Evolutionary conservation across 2,888 invertebrate species (phyloP), one percentile per base, ranked within the genome.

Genomic region (Helleia helle): DNA sequence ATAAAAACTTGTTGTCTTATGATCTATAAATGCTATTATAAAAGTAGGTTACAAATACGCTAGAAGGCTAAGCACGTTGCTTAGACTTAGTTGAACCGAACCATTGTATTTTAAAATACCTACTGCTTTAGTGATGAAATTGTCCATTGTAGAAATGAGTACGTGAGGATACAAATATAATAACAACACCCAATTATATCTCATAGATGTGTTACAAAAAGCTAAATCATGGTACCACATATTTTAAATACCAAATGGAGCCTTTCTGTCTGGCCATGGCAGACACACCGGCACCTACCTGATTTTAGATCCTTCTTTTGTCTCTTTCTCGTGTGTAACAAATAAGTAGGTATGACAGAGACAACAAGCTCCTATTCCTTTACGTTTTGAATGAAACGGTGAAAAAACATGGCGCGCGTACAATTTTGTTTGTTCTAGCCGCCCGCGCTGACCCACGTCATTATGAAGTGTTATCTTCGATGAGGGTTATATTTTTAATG

Each of bases 241-340:
- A 45, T 43, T 48, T 51, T 51, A 50, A 53, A 53, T 53, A 50
- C 50, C 48, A 46, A 45, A 59, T 55, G 71, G 83, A 80, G 81
- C 80, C 83, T 75, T 63, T 61, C 58, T 67, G 75, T 81, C 81
- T 81, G 80, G 65, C 51, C 56, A 51, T 54, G 58, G 68, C 70
- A 83, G 83, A 83, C 81, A 72, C 54, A 55, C 45, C 59, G 81
- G 80, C 81, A 75, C 77, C 83, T 80, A 83, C 81, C 81, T 81
- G 80, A 40, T 50, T 52, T 38, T 36, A 18, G 56, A 61, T 72
- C 71, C 75, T 58, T 68, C 40, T 50, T 48, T 52, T 42, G 24
- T 73, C 73, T 54, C 62, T 1, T 44, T 72, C 59, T 31, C 15
- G 30, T 57, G 22, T 5, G 5, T 4, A 5, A 5, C 4, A 2